A percentile compares a stretch with the other conserved stretches of the same genome.
phyloP scores from a whole-genome alignment of 2,113 vertebrate genomes.

The Arenaria interpres region DNA sequence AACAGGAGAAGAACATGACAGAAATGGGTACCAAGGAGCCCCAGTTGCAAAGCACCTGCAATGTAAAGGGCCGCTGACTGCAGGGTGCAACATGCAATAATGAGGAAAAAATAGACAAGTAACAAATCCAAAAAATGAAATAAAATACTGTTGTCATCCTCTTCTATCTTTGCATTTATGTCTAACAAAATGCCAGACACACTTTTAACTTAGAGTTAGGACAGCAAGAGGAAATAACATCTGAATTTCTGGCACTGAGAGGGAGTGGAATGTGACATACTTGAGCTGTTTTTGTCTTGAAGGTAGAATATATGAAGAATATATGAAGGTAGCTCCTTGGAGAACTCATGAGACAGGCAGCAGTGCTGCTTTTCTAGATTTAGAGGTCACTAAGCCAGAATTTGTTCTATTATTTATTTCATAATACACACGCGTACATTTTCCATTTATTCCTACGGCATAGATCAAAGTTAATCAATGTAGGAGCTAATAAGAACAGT shows the following conservation, averaged over 20 bases:
- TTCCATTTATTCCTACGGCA: constrained; percentile 13
- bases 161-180: background rate
- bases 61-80: background rate
- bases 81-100: too few relatives aligned
- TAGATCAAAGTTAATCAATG: constrained; percentile 58
- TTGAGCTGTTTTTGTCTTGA: background rate
- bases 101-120: background rate
- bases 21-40: background rate
- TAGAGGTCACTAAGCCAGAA: constrained; percentile 4
- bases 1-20: background rate
- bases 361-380: background rate
- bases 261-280: background rate
- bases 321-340: background rate
- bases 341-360: background rate
- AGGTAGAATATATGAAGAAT: background rate
- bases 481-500: constrained; percentile 16
- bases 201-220: background rate
- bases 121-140: background rate
- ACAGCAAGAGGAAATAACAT: background rate
- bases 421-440: background rate
- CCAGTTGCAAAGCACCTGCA: background rate
- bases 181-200: background rate
- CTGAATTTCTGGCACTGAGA: background rate
- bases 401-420: background rate
- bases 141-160: background rate